Conservation (phyloP, 2,888 invertebrate genomes). For the Flabesymbios commensalis region DNA sequence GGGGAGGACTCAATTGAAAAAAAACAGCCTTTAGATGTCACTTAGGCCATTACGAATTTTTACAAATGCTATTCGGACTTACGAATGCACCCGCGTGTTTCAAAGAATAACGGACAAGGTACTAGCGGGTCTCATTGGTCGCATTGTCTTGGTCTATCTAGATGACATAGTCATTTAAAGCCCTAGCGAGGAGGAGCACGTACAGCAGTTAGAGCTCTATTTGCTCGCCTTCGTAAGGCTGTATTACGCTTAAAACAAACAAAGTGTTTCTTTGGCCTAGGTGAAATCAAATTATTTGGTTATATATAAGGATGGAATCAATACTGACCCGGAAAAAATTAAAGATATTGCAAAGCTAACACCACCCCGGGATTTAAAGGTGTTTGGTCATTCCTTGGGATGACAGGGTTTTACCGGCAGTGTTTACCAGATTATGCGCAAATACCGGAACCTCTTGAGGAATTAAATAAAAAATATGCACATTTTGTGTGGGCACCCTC, state of each 20-base stretch:
- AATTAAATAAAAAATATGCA: neutral
- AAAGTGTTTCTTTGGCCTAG: neutral
- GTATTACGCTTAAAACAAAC: neutral
- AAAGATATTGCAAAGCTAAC: conserved; percentile 1
- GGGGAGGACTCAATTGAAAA: neutral
- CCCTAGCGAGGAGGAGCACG: neutral
- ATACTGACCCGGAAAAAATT: conserved; percentile 13
- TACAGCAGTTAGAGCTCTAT: neutral
- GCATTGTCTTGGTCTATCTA: neutral
- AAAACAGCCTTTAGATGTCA: conserved; percentile 20
- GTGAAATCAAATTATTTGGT: conserved; percentile 6
- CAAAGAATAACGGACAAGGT: conserved; percentile 10
- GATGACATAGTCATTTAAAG: neutral
- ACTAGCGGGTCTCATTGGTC: neutral
- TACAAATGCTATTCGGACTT: conserved; percentile 10
- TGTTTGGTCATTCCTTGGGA: conserved; percentile 12
- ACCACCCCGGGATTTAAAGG: neutral
- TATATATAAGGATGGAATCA: conserved; percentile 2
- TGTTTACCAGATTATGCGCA: conserved; percentile 5
- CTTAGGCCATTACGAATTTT: conserved; percentile 11
- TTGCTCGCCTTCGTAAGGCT: neutral
- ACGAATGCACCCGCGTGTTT: conserved; percentile 14
- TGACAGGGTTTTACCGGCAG: conserved; percentile 9
- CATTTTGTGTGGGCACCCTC: neutral
- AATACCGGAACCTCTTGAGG: neutral